phyloP scores from a whole-genome alignment of 1,140 invertebrate species.

The Triops cancriformis region DNA sequence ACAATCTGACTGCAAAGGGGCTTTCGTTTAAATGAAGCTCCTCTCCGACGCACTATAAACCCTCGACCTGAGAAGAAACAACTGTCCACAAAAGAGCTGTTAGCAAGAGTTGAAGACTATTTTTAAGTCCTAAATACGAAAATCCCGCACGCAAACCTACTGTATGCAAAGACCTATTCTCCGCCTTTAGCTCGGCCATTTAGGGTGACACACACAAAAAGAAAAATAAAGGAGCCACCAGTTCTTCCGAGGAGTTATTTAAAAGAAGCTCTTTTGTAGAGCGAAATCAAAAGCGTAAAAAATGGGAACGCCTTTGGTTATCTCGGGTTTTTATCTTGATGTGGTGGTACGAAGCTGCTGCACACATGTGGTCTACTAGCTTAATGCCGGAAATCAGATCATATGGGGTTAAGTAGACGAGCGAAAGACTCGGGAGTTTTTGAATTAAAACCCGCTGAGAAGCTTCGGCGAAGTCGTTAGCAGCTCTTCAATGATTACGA shows the following conservation, averaged over 20 bases:
- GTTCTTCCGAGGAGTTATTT: not conserved
- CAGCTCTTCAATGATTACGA: slow-evolving; percentile 5
- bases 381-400: not conserved
- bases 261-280: not conserved
- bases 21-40: not conserved
- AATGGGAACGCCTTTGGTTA: not conserved
- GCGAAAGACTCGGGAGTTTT: not conserved
- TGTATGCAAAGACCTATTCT: not conserved
- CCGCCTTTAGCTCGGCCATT: not conserved
- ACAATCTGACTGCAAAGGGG: not conserved
- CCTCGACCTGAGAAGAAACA: not conserved
- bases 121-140: not conserved
- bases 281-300: no score
- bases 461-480: not conserved
- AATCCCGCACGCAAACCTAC: not conserved
- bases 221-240: not conserved
- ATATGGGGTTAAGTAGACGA: slow-evolving; percentile 6
- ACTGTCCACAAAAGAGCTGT: not conserved
- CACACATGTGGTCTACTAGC: not conserved
- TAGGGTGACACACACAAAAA: not conserved
- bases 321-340: not conserved
- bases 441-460: not conserved
- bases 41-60: not conserved
- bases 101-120: not conserved
- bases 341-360: not conserved